Conservation (phyloP, 2,113 vertebrate species). For the Agapornis roseicollis region DNA sequence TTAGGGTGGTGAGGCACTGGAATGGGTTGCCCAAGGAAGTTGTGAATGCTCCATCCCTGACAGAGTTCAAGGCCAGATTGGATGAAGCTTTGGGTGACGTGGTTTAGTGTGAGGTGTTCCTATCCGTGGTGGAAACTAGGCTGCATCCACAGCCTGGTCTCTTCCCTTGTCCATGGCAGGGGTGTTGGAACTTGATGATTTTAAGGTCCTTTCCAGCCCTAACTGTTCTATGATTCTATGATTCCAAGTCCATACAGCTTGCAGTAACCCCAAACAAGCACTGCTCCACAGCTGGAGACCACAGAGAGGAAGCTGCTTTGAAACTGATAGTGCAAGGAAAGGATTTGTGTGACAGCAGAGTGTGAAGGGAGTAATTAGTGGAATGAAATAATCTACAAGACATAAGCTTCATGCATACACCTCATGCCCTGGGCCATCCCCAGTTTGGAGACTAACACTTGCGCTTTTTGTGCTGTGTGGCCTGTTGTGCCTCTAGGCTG, state of each 20-base stretch:
- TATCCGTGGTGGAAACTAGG: no score
- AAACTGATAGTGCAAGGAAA: background rate
- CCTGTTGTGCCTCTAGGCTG: background rate
- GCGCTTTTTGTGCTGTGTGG: rapidly evolving
- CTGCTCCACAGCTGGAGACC: background rate
- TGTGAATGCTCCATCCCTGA: no score
- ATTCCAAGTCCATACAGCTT: background rate
- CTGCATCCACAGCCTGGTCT: no score
- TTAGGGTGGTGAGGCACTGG: no score
- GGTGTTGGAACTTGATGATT: no score
- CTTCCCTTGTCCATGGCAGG: no score
- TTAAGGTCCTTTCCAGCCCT: background rate
- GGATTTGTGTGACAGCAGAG: background rate
- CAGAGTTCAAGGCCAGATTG: no score
- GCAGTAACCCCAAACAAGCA: background rate
- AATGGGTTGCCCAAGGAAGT: no score
- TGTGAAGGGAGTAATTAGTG: background rate
- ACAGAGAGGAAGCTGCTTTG: background rate
- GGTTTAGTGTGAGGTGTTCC: no score
- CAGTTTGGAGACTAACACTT: background rate
- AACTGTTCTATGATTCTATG: background rate
- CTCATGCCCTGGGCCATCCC: background rate
- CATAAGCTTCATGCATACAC: background rate
- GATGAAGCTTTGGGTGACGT: no score
- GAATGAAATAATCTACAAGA: background rate